Base-by-base conservation (phyloP, 2,888 invertebrate genomes). In the Acleris emargana region DNA sequence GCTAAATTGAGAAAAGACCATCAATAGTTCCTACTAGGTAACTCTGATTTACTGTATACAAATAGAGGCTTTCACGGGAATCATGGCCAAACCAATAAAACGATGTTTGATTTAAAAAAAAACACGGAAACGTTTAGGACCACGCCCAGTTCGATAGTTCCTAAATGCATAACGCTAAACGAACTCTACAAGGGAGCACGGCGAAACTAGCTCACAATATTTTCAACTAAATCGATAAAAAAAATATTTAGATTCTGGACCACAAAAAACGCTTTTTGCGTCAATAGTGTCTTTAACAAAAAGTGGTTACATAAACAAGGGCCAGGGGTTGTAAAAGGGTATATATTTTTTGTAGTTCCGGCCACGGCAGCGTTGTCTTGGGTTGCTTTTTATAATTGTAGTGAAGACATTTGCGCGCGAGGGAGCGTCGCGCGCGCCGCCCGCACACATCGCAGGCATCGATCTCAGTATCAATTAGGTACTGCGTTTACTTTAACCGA, bases 401-500 rank as follows among this genome's bases (percentile, higher is more conserved):
- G 67, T 59, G 57, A 66, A 58, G 58, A 51, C 76, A 73, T 79
- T 76, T 76, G 77, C 62, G 55, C 45, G 61, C 62, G 62, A 51
- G 68, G 58, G 57, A 49, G 64, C 32, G 61, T 16, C 50, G 67
- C 67, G 7, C n/a, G 45, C 68, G 68, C 64, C 69, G 87, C 83
- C 86, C 87, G 83, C 87, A 87, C 87, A 82, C 86, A 77, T 75
- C 75, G 53, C 32, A 80, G 76, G 79, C 81, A 81, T 81, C 78
- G 79, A 83, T 79, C 78, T 73, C 76, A 75, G 81, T 84, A 81
- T 86, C 87, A 86, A 86, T 86, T 85, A n/a, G n/a, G n/a, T n/a
- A 85, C 81, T 69, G 68, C 42, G 68, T 72, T 77, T 86, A 85
- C 85, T 85, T 86, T 82, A 84, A 70, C 63, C 64, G 55, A 67